Conservation (phyloP, 1,140 invertebrate species). For the Drosophila orena region DNA sequence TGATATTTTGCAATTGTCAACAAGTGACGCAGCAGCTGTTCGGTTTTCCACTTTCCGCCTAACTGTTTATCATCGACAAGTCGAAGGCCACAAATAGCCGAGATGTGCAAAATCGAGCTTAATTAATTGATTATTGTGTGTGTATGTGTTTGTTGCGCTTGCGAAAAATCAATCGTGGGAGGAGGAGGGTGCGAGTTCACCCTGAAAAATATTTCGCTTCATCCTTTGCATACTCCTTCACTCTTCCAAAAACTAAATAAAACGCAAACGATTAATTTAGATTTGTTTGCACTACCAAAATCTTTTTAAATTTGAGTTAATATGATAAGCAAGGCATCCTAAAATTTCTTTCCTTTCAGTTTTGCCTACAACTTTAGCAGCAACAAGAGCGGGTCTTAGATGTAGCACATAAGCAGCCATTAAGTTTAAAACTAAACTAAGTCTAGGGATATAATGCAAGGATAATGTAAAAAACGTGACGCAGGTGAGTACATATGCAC, state of each 20-base stretch:
- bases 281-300: too few species aligned
- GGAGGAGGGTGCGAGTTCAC: background rate
- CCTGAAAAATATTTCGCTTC: slow-evolving; percentile 1
- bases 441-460: slow-evolving; percentile 52
- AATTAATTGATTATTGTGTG: slow-evolving; percentile 37
- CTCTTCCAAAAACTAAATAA: background rate
- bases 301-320: too few species aligned
- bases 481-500: slow-evolving; percentile 2
- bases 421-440: slow-evolving; percentile 33
- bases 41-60: slow-evolving; percentile 11
- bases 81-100: slow-evolving; percentile 2
- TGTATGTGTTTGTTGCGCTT: slow-evolving; percentile 4
- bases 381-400: slow-evolving; percentile 70
- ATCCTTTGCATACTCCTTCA: slow-evolving; percentile 26
- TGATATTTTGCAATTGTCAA: slow-evolving; percentile 61
- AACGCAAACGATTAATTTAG: too few species aligned
- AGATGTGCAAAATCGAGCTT: slow-evolving; percentile 11
- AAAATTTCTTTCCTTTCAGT: slow-evolving; percentile 8
- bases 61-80: slow-evolving; percentile 22
- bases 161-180: slow-evolving; percentile 27
- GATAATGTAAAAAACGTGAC: slow-evolving; percentile 35
- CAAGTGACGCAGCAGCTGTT: slow-evolving; percentile 55
- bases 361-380: slow-evolving; percentile 39
- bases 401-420: slow-evolving; percentile 61
- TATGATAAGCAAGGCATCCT: too few species aligned